Conservation (phyloP, 1,140 invertebrate species). For the Lepidurus couesii region DNA sequence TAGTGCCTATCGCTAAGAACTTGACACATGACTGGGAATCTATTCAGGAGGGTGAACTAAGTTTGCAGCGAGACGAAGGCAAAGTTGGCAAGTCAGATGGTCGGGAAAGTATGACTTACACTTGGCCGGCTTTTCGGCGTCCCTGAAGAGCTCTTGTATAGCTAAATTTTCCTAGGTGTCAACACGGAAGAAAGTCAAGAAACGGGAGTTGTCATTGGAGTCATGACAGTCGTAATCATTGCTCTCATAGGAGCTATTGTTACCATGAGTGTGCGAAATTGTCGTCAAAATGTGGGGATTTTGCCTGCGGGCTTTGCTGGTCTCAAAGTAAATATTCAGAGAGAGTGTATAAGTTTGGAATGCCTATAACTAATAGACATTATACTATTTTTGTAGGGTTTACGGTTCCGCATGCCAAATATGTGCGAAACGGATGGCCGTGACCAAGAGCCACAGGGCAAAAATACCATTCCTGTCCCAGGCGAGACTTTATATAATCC, state of each 20-base stretch:
- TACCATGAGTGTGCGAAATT: slow-evolving; percentile 26
- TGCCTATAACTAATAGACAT: no score
- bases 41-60: not conserved
- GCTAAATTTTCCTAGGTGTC: not conserved
- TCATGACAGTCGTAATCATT: slow-evolving; percentile 32
- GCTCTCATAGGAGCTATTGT: slow-evolving; percentile 26
- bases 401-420: not conserved
- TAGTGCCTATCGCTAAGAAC: not conserved
- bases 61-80: slow-evolving; percentile 10
- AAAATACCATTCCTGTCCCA: not conserved
- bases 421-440: not conserved
- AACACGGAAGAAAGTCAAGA: not conserved
- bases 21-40: slow-evolving; percentile 2
- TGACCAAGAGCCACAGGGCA: not conserved
- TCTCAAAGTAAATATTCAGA: not conserved
- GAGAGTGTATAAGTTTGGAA: no score
- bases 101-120: not conserved
- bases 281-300: slow-evolving; percentile 22
- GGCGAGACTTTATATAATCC: slow-evolving; percentile 28
- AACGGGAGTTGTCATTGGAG: slow-evolving; percentile 31
- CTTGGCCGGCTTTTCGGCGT: not conserved
- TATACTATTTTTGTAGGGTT: not conserved
- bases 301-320: slow-evolving; percentile 25
- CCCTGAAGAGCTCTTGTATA: not conserved
- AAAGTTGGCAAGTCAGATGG: not conserved